Conservation (phyloP, 2,888 invertebrate species). For the Agriopis aurantiaria region DNA sequence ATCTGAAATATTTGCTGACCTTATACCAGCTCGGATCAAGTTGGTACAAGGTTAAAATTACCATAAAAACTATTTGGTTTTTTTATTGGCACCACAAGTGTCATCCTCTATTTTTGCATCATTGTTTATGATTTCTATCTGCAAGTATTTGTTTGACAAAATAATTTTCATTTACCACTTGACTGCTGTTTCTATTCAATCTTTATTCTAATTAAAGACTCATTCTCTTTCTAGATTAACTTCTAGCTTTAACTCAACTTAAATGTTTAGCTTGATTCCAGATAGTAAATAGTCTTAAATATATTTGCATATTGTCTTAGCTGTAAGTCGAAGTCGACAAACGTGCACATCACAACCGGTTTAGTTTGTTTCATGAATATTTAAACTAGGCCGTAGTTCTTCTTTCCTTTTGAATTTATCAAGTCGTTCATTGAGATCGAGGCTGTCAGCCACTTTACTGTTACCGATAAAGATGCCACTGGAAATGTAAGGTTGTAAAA, state of each 20-base stretch:
- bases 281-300: neutral
- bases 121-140: neutral
- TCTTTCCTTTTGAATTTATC: slow-evolving; percentile 46
- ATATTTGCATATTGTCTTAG: slow-evolving; percentile 1
- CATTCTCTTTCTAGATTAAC: neutral
- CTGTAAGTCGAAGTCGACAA: slow-evolving; percentile 24
- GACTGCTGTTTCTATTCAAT: neutral
- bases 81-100: slow-evolving; percentile 18
- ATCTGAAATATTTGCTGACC: too few species aligned
- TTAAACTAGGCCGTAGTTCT: slow-evolving; percentile 44
- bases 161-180: neutral
- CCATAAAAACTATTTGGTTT: neutral
- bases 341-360: slow-evolving; percentile 48
- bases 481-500: slow-evolving; percentile 59
- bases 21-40: too few species aligned
- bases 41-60: too few species aligned
- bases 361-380: slow-evolving; percentile 44
- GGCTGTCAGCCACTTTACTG: slow-evolving; percentile 30
- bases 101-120: slow-evolving; percentile 2
- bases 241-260: neutral
- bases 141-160: neutral
- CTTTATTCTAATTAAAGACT: neutral
- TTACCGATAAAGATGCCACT: slow-evolving; percentile 43
- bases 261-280: neutral
- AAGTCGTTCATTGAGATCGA: slow-evolving; percentile 39